Conservation (phyloP, 2,113 vertebrate genomes). For the Recurvirostra avosetta region DNA sequence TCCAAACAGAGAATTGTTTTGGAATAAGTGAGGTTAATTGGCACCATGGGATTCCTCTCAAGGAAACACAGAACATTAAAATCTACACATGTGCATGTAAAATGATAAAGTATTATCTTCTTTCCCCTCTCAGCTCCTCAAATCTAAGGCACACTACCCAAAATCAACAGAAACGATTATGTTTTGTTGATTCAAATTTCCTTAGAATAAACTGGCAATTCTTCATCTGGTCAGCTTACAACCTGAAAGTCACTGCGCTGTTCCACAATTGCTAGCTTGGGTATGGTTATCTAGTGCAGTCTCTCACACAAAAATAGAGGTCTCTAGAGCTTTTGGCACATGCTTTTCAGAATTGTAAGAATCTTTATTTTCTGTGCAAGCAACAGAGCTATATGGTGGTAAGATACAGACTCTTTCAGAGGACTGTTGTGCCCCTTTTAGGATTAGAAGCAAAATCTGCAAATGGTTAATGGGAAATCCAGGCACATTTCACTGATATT, state of each 20-base stretch:
- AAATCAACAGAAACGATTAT: constrained; percentile 78
- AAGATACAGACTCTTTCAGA: background rate
- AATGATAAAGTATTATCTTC: constrained; percentile 85
- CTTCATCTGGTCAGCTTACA: constrained; percentile 68
- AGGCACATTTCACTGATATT: background rate
- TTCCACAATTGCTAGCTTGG: constrained; percentile 37
- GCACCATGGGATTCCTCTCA: constrained; percentile 84
- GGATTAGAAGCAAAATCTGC: background rate
- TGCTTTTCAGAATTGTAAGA: constrained; percentile 75
- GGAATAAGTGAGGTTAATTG: constrained; percentile 92
- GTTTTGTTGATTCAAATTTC: constrained; percentile 81
- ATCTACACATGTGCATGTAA: constrained; percentile 84
- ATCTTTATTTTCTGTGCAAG: constrained; percentile 75
- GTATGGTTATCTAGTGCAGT: constrained; percentile 60
- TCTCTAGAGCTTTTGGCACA: constrained; percentile 70
- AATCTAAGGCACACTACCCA: constrained; percentile 71
- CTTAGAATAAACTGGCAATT: constrained; percentile 77
- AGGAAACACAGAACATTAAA: constrained; percentile 92
- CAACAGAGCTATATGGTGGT: background rate
- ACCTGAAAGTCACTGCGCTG: constrained; percentile 17
- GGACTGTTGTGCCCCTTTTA: background rate
- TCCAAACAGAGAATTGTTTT: constrained; percentile 91
- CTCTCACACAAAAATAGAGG: constrained; percentile 68
- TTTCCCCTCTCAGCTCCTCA: constrained; percentile 67
- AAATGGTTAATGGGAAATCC: background rate